Base-by-base conservation (phyloP, 2,113 vertebrate genomes). In the Cromileptes altivelis region DNA sequence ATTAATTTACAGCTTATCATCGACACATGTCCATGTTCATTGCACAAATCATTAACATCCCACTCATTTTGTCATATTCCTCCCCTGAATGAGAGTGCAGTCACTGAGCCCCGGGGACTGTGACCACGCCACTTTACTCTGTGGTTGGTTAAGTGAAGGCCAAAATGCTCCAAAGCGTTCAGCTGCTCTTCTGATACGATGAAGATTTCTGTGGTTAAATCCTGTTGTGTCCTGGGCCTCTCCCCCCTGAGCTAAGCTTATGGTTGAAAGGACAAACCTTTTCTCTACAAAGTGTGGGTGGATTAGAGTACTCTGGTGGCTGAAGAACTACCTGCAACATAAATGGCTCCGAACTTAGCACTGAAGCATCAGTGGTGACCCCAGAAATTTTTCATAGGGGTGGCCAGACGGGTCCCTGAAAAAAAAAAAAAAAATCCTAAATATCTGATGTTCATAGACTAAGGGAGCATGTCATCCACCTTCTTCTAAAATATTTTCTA, bases 31-130 rank as follows among this genome's bases (percentile, higher is more conserved):
- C 70, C 56, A 25, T 49, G 21, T 85, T 72, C 19, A 19, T 60
- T 68, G 82, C 76, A 74, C 79, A 77, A 84, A 78, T 63, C 75
- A 62, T 86, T 84, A 86, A 82, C 76, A 82, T 83, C 73, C 73
- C 4, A 50, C 81, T 58, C 8, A 27, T 85, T 82, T 88, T 75
- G 68, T 75, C 69, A 86, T 81, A 76, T 80, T 84, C 30, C 63
- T 70, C 49, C 56, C 3, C 15, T 75, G 52, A 77, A 77, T 56
- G 56, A 47, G 60, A 57, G 67, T 6, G 58, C 62, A 71, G 33
- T 42, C 45, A 10, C 37, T 0, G 55, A 76, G 67, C 71, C 64
- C 56, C 37, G 0, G 87, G 74, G 80, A 84, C 62, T 49, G 17
- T 1, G 27, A n/a, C 21, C 63, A 2, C 58, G 56, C 78, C 64